These are phyloP conservation scores for Tanypteryx hageni DNA, from an alignment of 2,888 invertebrate species.

Conservation along the genomic window DNA sequence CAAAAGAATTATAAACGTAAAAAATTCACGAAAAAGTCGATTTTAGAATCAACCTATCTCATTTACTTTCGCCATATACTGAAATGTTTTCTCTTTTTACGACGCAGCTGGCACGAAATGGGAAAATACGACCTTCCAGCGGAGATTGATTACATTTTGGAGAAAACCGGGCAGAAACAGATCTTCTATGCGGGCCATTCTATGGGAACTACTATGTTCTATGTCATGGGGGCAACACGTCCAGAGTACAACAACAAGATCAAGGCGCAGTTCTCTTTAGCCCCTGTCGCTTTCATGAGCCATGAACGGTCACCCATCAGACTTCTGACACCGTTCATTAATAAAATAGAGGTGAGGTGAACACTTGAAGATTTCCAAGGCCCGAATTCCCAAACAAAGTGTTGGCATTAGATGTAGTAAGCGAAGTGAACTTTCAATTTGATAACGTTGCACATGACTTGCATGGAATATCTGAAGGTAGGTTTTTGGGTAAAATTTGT, in stretches of 20 bases:
- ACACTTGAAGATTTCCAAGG: no score
- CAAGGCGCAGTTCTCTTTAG: conserved; percentile 81
- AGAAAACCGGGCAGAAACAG: conserved; percentile 76
- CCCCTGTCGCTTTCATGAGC: conserved; percentile 80
- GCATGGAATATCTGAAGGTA: no score
- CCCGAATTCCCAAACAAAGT: no score
- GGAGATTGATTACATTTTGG: conserved; percentile 83
- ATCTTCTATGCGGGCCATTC: conserved; percentile 92
- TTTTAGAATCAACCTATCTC: no score
- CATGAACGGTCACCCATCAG: background rate
- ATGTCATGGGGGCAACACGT: conserved; percentile 82
- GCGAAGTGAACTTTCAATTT: no score
- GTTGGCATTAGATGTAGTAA: no score
- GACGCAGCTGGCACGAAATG: conserved; percentile 90
- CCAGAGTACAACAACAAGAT: conserved; percentile 84
- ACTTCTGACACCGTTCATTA: conserved; percentile 4
- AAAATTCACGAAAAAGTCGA: no score
- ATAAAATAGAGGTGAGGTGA: background rate
- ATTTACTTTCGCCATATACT: background rate
- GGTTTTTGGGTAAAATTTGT: no score
- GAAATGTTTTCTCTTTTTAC: conserved; percentile 23
- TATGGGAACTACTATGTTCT: conserved; percentile 90
- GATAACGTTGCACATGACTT: no score
- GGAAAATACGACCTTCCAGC: conserved; percentile 92
- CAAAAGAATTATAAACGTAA: no score